These are phyloP conservation scores for Campopleginae sp. DNA, from an alignment of 2,888 invertebrate species.

Conservation along the genomic window DNA sequence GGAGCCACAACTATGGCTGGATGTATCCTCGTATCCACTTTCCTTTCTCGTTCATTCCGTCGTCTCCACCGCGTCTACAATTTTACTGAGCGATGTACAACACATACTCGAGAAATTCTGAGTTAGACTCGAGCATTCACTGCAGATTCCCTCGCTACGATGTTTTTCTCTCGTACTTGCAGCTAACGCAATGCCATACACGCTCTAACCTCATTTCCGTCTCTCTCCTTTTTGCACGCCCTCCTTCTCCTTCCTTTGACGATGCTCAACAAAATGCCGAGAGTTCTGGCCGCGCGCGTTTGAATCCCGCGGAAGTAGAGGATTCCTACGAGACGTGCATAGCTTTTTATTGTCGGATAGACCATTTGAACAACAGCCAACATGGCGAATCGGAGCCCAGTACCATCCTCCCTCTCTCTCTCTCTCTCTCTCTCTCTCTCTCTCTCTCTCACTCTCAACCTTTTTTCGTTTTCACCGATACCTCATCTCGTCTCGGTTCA, in stretches of 20 bases:
- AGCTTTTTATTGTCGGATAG: slow-evolving; percentile 81
- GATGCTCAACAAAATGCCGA: slow-evolving; percentile 43
- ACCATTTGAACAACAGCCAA: slow-evolving; percentile 83
- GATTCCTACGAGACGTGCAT: slow-evolving; percentile 79
- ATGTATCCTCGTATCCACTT: slow-evolving; percentile 45
- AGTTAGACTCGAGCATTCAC: slow-evolving; percentile 29
- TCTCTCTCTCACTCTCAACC: background rate
- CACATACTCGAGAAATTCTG: background rate
- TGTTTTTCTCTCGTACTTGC: slow-evolving; percentile 24
- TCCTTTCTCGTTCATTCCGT: slow-evolving; percentile 40
- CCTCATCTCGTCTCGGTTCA: slow-evolving; percentile 44
- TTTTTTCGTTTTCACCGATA: slow-evolving; percentile 27
- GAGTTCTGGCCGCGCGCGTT: slow-evolving; percentile 73
- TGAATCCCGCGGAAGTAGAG: slow-evolving; percentile 79
- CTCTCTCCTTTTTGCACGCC: slow-evolving; percentile 22
- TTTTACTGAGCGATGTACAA: background rate
- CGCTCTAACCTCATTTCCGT: slow-evolving; percentile 44
- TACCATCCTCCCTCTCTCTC: slow-evolving; percentile 46
- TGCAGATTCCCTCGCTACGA: slow-evolving; percentile 23
- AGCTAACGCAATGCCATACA: slow-evolving; percentile 34
- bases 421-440: slow-evolving; percentile 11
- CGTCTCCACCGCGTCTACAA: slow-evolving; percentile 42
- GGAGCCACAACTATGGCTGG: slow-evolving; percentile 46
- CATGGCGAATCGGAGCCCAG: slow-evolving; percentile 75
- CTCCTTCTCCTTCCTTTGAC: background rate